A percentile compares a stretch with the other conserved stretches of the same genome.
These are phyloP conservation scores for Musca vetustissima DNA, from an alignment of 1,140 invertebrate species.

Conservation along the genomic window DNA sequence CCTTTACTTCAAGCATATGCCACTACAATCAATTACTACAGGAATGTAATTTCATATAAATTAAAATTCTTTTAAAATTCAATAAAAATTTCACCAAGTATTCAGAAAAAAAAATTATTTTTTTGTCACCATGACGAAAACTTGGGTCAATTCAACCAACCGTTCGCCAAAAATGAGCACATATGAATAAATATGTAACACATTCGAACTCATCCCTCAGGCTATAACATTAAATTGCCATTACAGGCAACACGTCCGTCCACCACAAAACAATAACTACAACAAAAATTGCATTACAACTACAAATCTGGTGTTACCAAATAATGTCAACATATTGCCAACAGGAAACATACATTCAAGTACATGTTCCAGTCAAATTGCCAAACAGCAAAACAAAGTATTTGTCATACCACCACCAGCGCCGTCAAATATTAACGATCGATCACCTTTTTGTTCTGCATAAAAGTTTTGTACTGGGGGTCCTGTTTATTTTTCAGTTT, in stretches of 20 bases:
- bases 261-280: background rate
- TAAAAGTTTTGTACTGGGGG: too few species aligned
- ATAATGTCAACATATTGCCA: constrained; percentile 21
- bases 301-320: constrained; percentile 10
- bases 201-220: too few species aligned
- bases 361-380: constrained; percentile 1
- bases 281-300: too few species aligned
- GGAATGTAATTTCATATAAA: too few species aligned
- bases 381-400: background rate
- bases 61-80: background rate
- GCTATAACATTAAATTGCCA: background rate
- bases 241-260: background rate
- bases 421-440: background rate
- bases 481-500: too few species aligned
- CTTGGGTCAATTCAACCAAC: too few species aligned
- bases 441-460: constrained; percentile 9
- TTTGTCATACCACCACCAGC: constrained; percentile 1
- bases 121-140: too few species aligned
- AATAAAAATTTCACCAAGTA: background rate
- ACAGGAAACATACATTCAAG: background rate
- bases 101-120: too few species aligned
- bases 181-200: too few species aligned
- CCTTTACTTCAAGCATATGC: too few species aligned
- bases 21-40: too few species aligned
- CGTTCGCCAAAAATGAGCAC: too few species aligned